Evolutionary conservation across 2,888 invertebrate genomes (phyloP).

Genomic region (Platerodrilus igneus): DNA sequence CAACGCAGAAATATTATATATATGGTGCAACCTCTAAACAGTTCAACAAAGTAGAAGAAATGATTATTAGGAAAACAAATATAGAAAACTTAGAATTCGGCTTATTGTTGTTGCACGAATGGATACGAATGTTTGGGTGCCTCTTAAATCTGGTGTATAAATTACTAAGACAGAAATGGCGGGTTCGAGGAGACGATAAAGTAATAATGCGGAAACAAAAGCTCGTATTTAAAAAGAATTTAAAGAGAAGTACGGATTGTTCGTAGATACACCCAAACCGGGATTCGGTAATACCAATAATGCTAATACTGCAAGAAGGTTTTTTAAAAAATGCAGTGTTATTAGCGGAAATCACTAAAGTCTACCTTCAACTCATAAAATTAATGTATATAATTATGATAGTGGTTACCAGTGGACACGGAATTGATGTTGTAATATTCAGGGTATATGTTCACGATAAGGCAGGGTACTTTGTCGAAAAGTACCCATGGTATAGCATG

Average conservation of each 20-base stretch:
- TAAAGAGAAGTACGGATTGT: conserved; percentile 16
- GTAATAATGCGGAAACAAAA: conserved; percentile 17
- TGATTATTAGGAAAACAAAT: conserved; percentile 19
- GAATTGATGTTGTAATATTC: conserved; percentile 13
- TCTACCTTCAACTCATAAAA: conserved; percentile 15
- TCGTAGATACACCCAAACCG: conserved; percentile 17
- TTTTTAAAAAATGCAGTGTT: conserved; percentile 17
- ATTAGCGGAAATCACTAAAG: conserved; percentile 15
- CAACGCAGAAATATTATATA: conserved; percentile 18
- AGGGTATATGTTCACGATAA: conserved; percentile 10
- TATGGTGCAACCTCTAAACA: conserved; percentile 26
- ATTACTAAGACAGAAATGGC: conserved; percentile 10
- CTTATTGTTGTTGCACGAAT: conserved; percentile 28
- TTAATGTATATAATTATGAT: conserved; percentile 16
- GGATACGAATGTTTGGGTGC: conserved; percentile 31
- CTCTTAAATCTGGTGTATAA: conserved; percentile 26
- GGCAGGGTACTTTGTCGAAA: conserved; percentile 13
- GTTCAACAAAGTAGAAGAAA: conserved; percentile 25
- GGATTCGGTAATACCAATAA: conserved; percentile 22
- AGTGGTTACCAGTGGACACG: conserved; percentile 14
- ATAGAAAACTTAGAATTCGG: conserved; percentile 24
- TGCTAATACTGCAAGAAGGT: conserved; percentile 17
- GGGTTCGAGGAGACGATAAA: conserved; percentile 20
- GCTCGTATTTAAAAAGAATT: conserved; percentile 22
- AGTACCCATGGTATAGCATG: conserved; percentile 15